phyloP scores from a whole-genome alignment of 2,797 vertebrate species.

The Periophthalmus magnuspinnatus region DNA sequence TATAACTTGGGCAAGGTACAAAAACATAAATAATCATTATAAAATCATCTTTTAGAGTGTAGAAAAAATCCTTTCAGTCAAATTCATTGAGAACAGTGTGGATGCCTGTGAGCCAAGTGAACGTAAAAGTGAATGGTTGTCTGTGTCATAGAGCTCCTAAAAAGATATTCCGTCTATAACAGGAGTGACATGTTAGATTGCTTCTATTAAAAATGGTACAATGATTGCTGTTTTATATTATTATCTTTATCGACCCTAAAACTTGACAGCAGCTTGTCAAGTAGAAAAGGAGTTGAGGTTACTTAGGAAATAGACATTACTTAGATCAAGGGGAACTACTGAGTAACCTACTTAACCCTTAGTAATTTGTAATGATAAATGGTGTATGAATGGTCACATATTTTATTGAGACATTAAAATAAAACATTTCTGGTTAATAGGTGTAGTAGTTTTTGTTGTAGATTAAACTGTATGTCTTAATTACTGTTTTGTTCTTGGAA shows the following conservation, averaged over 20 bases:
- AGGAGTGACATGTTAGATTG: not conserved
- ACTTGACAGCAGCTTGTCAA: not conserved
- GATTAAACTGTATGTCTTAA: not conserved
- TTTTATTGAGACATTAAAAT: not conserved
- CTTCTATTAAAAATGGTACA: not conserved
- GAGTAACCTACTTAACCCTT: no score
- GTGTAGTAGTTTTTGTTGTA: not conserved
- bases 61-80: no score
- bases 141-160: no score
- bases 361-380: not conserved
- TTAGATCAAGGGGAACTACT: no score
- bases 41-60: no score
- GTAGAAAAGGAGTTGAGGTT: no score
- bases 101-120: no score
- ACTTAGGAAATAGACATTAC: no score
- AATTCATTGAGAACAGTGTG: no score
- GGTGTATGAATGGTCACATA: not conserved
- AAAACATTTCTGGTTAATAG: not conserved
- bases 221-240: not conserved
- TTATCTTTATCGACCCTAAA: not conserved
- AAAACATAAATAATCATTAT: no score
- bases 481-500: conserved; percentile 53
- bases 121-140: no score
- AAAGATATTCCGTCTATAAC: not conserved
- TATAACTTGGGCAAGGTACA: not conserved